These are phyloP conservation scores for Bubo blakistoni DNA, from an alignment of 2,113 vertebrate genomes.

Conservation along the genomic window DNA sequence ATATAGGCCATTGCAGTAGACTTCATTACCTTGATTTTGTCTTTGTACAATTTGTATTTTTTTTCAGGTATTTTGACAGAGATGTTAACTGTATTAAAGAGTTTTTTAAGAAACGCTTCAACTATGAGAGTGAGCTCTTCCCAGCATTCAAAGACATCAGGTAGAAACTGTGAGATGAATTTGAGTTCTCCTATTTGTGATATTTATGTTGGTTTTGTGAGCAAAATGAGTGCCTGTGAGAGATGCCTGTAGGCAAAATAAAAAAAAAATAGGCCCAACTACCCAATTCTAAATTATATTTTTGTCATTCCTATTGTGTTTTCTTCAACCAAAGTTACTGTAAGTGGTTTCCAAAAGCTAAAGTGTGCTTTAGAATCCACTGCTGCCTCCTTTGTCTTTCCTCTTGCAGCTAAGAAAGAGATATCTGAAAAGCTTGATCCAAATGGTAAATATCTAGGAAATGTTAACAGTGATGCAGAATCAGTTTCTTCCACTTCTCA, in stretches of 20 bases:
- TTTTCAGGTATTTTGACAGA: conserved; percentile 92
- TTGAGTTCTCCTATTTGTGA: not conserved
- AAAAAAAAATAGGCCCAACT: not conserved
- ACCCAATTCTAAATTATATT: not conserved
- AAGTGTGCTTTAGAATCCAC: not conserved
- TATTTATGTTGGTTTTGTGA: not conserved
- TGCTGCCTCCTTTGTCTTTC: not conserved
- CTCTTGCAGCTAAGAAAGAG: not conserved
- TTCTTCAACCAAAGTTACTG: not conserved
- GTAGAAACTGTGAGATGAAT: conserved; percentile 64
- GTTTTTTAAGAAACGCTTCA: conserved; percentile 89
- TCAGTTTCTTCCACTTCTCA: not conserved
- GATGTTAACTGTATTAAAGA: conserved; percentile 93
- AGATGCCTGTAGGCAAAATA: not conserved
- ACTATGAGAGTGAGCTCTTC: conserved; percentile 92
- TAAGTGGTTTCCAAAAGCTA: not conserved
- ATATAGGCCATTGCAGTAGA: not conserved
- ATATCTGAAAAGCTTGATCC: not conserved
- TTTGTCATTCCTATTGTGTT: not conserved
- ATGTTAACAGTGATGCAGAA: not conserved
- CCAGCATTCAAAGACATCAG: conserved; percentile 89
- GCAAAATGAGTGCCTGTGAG: not conserved
- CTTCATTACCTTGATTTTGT: not conserved
- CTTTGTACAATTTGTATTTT: not conserved
- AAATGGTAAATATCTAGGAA: not conserved